A percentile compares a stretch with the other conserved stretches of the same genome.
phyloP scores from a whole-genome alignment of 2,888 invertebrate species.

The Synanthedon tipuliformis region DNA sequence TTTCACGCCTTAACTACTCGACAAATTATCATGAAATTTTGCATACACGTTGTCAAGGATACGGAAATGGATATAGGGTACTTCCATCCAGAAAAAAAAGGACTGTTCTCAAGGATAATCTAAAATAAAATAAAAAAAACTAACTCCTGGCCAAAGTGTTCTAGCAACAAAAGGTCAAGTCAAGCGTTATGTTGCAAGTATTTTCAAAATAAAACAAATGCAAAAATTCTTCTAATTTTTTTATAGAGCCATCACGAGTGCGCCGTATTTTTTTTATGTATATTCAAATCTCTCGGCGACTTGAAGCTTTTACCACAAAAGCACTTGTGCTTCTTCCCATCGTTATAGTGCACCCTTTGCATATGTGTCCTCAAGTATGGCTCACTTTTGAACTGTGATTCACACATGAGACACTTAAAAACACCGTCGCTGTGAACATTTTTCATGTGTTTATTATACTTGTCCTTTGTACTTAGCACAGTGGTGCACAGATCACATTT shows the following conservation, averaged over 20 bases:
- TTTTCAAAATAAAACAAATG: neutral
- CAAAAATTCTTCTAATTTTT: neutral
- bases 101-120: no score
- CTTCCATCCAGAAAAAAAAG: no score
- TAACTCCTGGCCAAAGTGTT: no score
- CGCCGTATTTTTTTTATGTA: slow-evolving; percentile 19
- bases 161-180: no score
- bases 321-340: slow-evolving; percentile 21
- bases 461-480: slow-evolving; percentile 8
- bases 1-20: no score
- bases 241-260: neutral
- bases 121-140: no score
- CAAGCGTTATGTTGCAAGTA: no score
- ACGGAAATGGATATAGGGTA: no score
- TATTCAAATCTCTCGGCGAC: slow-evolving; percentile 20
- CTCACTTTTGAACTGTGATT: slow-evolving; percentile 17
- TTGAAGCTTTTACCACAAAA: slow-evolving; percentile 22
- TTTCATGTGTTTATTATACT: slow-evolving; percentile 14
- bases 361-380: slow-evolving; percentile 19
- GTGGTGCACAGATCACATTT: slow-evolving; percentile 16
- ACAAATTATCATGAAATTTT: no score
- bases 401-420: slow-evolving; percentile 18
- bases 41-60: no score
- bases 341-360: slow-evolving; percentile 20
- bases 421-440: slow-evolving; percentile 18